Percentiles rank a stretch among this genome's conserved stretches.
Conservation (phyloP, 2,888 invertebrate genomes). For the Tenthredo livida region DNA sequence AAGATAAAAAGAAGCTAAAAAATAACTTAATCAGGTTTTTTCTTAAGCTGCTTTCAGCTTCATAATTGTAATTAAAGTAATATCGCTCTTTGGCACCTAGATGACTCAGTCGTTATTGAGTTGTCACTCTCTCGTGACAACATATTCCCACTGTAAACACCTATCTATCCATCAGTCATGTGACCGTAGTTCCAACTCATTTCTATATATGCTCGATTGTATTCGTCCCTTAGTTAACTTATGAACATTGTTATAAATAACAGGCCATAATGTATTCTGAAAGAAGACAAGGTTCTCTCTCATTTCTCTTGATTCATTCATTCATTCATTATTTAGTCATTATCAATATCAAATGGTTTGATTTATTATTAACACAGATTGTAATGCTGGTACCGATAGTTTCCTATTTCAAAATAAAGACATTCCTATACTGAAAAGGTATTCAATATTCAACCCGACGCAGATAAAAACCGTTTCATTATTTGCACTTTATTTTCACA, state of each 20-base stretch:
- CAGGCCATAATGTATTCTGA: not conserved
- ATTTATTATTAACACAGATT: not conserved
- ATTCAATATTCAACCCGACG: not conserved
- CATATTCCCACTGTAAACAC: slow-evolving; percentile 30
- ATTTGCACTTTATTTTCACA: not conserved
- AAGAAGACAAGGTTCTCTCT: not conserved
- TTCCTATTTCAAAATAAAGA: not conserved
- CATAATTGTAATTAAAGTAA: not conserved
- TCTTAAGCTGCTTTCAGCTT: not conserved
- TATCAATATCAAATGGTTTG: not conserved
- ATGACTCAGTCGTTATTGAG: slow-evolving; percentile 32
- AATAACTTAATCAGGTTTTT: not conserved
- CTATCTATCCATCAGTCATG: slow-evolving; percentile 37
- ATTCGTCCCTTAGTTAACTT: not conserved
- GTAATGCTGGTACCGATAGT: not conserved
- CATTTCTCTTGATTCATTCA: not conserved
- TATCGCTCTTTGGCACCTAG: not conserved
- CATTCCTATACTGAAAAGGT: not conserved
- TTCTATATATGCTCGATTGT: not conserved
- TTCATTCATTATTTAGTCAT: slow-evolving; percentile 10
- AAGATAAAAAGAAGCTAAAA: not conserved
- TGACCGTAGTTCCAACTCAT: slow-evolving; percentile 30
- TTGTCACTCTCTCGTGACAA: slow-evolving; percentile 40
- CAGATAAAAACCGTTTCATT: not conserved
- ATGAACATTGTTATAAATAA: not conserved